Conservation (phyloP, 2,888 invertebrate species). For the Apomyelois bistriatella region DNA sequence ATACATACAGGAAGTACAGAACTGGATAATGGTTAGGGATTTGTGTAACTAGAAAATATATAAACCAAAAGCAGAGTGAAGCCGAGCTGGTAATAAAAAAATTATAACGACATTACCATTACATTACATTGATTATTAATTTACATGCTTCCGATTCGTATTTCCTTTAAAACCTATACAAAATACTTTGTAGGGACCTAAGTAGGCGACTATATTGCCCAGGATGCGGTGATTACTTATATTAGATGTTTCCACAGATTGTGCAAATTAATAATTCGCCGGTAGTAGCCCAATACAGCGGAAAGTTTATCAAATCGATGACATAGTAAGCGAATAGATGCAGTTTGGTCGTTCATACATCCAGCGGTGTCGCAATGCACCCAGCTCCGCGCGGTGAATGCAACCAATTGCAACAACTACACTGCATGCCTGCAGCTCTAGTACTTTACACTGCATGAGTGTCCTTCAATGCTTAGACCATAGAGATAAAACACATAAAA, state of each 20-base stretch:
- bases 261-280: background rate
- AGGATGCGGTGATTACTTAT: constrained; percentile 1
- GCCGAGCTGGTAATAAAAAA: background rate
- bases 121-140: background rate
- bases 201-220: background rate
- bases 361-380: constrained; percentile 33
- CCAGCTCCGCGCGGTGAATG: constrained; percentile 45
- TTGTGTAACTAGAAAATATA: too few relatives aligned
- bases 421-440: constrained; percentile 15
- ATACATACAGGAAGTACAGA: too few relatives aligned
- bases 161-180: background rate
- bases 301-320: constrained; percentile 15
- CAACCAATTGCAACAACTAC: constrained; percentile 52
- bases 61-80: too few relatives aligned
- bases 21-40: too few relatives aligned
- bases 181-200: background rate
- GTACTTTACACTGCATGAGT: constrained; percentile 2
- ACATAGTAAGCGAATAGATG: constrained; percentile 20
- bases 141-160: background rate
- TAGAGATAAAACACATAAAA: background rate
- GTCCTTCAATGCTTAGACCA: constrained; percentile 7
- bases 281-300: constrained; percentile 3
- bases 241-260: background rate
- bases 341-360: constrained; percentile 32
- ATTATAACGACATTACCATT: background rate